Conservation (phyloP, 1,140 invertebrate species). For the Camponotus floridanus region DNA sequence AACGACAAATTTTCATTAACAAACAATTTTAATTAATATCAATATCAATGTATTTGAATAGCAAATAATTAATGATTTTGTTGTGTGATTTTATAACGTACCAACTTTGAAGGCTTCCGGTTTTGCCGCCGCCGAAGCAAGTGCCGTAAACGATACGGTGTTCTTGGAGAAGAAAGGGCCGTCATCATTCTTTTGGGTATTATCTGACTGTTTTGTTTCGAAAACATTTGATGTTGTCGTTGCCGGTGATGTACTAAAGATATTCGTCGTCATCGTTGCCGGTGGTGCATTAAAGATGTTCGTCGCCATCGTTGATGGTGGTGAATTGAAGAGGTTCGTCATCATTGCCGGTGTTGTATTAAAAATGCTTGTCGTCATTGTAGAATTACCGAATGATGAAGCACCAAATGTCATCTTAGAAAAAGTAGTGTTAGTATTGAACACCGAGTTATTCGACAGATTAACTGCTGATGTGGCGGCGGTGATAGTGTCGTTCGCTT, state of each 20-base stretch:
- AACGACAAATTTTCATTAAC: neutral
- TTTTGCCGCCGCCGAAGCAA: conserved; percentile 75
- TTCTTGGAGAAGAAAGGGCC: conserved; percentile 65
- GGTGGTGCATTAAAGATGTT: conserved; percentile 12
- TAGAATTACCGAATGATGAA: conserved; percentile 36
- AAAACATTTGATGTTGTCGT: conserved; percentile 21
- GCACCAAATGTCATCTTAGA: conserved; percentile 39
- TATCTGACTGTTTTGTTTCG: conserved; percentile 24
- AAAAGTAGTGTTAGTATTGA: conserved; percentile 39
- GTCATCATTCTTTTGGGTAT: conserved; percentile 48
- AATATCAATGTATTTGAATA: neutral
- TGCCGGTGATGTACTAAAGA: neutral
- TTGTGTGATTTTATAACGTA: conserved; percentile 41
- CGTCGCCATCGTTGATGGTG: neutral
- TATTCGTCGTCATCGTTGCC: neutral
- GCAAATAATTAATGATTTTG: neutral
- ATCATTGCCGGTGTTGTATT: neutral
- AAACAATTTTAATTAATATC: neutral
- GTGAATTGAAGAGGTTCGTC: conserved; percentile 1
- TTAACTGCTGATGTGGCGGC: neutral
- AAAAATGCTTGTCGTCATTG: conserved; percentile 8
- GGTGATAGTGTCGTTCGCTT: neutral
- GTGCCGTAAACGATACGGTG: conserved; percentile 75
- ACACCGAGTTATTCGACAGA: conserved; percentile 46
- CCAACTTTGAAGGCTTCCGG: conserved; percentile 80